Percentiles rank a stretch among this genome's conserved stretches.
These are phyloP conservation scores for Tetramorium parvispinum DNA, from an alignment of 1,140 invertebrate genomes.

Conservation along the genomic window DNA sequence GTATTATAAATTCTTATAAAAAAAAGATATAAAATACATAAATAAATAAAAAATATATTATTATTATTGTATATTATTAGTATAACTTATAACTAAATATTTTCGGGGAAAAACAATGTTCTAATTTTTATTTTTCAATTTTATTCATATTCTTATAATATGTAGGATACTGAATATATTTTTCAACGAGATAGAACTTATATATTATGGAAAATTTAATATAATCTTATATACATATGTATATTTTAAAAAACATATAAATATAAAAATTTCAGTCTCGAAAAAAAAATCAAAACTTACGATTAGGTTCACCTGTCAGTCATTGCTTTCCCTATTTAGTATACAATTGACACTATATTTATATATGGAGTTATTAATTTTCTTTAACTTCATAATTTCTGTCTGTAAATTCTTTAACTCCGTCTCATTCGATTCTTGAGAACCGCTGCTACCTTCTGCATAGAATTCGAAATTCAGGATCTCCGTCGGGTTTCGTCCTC, in stretches of 20 bases:
- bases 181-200: background rate
- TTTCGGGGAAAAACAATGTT: background rate
- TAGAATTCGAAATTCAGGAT: conserved; percentile 76
- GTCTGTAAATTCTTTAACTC: conserved; percentile 55
- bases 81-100: background rate
- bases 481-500: conserved; percentile 71
- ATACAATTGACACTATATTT: conserved; percentile 84
- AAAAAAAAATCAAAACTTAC: background rate
- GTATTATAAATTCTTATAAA: too few species aligned
- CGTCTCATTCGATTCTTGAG: background rate
- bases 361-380: conserved; percentile 85
- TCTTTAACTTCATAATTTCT: conserved; percentile 85
- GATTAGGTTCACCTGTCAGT: background rate
- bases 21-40: too few species aligned
- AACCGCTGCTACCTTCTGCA: background rate
- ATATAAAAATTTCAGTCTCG: background rate
- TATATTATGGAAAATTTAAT: background rate
- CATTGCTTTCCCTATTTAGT: conserved; percentile 59
- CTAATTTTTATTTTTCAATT: background rate
- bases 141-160: background rate
- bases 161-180: background rate
- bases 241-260: background rate
- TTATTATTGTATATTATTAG: too few species aligned
- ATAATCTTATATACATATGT: background rate
- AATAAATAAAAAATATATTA: too few species aligned